Evolutionary conservation across 2,113 vertebrate species (phyloP).

Genomic region (Telmatochromis sp.): DNA sequence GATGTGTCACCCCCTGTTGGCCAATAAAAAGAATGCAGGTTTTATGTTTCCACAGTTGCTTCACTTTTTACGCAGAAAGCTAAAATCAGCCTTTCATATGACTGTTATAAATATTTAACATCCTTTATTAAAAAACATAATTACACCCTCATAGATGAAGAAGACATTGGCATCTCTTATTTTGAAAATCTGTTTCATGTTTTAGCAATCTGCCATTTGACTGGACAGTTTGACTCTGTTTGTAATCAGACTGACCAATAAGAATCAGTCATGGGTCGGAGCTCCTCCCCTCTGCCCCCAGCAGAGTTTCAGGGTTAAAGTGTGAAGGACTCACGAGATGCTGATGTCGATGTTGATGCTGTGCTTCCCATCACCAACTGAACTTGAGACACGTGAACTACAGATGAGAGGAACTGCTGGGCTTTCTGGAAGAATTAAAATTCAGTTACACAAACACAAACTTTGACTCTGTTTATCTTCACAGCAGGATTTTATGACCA

Average conservation of each 20-base stretch:
- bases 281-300: neutral
- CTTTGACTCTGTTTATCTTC: neutral
- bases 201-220: neutral
- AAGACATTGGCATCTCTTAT: neutral
- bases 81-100: neutral
- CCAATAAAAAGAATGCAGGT: neutral
- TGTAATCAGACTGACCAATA: neutral
- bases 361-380: neutral
- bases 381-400: neutral
- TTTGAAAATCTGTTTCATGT: neutral
- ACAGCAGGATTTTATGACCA: neutral
- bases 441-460: neutral
- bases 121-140: accelerated
- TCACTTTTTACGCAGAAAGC: accelerated
- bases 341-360: neutral
- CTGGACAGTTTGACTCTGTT: neutral
- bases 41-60: neutral
- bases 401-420: neutral
- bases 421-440: neutral
- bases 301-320: neutral
- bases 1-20: neutral
- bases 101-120: accelerated
- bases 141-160: neutral
- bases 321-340: neutral
- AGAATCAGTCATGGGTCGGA: neutral